A percentile compares a stretch with the other conserved stretches of the same genome.
These are phyloP conservation scores for Protula sp. DNA, from an alignment of 2,888 invertebrate species.

Conservation along the genomic window DNA sequence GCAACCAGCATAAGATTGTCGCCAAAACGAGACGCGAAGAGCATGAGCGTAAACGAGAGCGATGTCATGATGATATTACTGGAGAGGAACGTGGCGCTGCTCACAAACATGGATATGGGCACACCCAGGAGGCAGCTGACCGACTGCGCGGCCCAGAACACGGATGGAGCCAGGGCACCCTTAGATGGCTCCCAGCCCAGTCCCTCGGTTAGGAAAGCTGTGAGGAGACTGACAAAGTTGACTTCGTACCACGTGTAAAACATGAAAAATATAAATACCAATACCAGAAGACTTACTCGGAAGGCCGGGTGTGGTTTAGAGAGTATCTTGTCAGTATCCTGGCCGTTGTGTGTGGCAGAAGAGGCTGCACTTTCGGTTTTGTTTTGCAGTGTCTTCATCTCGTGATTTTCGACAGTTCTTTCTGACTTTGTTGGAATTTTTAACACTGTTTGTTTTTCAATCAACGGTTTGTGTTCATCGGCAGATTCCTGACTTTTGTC, in stretches of 20 bases:
- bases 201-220: neutral
- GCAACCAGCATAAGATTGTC: neutral
- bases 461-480: no score
- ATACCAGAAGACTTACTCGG: neutral
- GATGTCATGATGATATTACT: neutral
- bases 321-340: neutral
- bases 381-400: no score
- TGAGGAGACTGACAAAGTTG: neutral
- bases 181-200: neutral
- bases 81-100: neutral
- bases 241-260: neutral
- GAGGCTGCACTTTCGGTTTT: no score
- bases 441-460: neutral
- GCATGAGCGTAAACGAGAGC: neutral
- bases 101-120: neutral
- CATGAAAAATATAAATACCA: neutral
- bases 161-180: neutral
- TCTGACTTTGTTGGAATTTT: no score
- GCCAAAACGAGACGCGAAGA: neutral
- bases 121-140: neutral
- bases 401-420: no score
- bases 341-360: neutral
- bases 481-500: no score
- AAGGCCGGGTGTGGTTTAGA: neutral
- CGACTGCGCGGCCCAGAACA: neutral